These are phyloP conservation scores for Neodiprion lecontei DNA, from an alignment of 1,140 invertebrate species.

Conservation along the genomic window DNA sequence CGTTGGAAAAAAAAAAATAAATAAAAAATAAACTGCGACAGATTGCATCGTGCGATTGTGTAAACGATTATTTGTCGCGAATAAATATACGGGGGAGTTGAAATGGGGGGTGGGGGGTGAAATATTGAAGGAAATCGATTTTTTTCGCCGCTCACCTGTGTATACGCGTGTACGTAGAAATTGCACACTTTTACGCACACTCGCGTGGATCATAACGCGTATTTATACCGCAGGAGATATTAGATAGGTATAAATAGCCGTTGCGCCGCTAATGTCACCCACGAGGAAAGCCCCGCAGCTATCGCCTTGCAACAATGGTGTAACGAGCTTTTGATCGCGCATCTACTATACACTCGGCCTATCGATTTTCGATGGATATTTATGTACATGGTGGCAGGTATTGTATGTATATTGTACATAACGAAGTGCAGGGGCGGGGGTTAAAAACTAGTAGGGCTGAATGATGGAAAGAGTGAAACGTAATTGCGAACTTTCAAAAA, in stretches of 20 bases:
- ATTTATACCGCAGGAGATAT: too few species aligned
- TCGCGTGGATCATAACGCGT: too few species aligned
- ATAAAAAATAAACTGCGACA: too few species aligned
- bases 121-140: slow-evolving; percentile 2
- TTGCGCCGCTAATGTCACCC: slow-evolving; percentile 3
- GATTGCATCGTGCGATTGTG: too few species aligned
- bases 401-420: not conserved
- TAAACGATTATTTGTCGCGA: too few species aligned
- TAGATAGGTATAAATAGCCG: not conserved
- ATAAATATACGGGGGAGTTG: too few species aligned
- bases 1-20: too few species aligned
- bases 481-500: too few species aligned
- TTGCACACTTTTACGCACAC: not conserved
- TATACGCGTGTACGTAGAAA: not conserved
- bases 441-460: too few species aligned
- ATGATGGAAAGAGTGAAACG: too few species aligned
- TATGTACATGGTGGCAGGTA: not conserved
- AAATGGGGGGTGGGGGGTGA: not conserved
- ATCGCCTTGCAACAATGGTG: slow-evolving; percentile 12
- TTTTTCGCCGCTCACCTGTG: not conserved
- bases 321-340: slow-evolving; percentile 32
- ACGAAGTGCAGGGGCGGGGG: not conserved
- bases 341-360: not conserved
- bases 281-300: not conserved
- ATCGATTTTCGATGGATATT: slow-evolving; percentile 31